Percentiles rank a stretch among this genome's conserved stretches.
Evolutionary conservation across 2,113 vertebrate genomes (phyloP).

Genomic region (Mesitornis unicolor): DNA sequence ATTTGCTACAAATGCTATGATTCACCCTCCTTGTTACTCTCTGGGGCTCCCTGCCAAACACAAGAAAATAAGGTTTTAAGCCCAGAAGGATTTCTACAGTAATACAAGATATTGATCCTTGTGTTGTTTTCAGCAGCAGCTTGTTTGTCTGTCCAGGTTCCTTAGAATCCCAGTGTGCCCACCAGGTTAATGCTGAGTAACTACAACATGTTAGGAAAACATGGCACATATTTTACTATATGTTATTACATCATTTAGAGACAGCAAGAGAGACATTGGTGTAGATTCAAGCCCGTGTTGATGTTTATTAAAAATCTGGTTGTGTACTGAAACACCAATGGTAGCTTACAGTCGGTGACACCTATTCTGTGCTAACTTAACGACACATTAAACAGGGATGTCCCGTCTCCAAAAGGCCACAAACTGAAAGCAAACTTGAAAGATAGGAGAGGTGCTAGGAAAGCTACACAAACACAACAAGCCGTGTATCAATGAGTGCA

Average conservation of each 20-base stretch:
- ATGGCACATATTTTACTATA: not conserved
- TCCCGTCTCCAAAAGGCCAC: not conserved
- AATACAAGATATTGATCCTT: conserved; percentile 69
- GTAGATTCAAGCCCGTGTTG: not conserved
- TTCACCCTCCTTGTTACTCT: conserved; percentile 57
- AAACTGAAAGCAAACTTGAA: not conserved
- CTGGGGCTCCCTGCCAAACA: conserved; percentile 63
- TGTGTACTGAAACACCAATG: not conserved
- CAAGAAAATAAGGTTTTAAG: conserved; percentile 74
- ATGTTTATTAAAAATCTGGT: not conserved
- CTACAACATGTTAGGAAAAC: conserved; percentile 48
- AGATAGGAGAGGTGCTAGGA: not conserved
- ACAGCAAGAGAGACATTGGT: not conserved
- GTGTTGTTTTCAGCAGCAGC: conserved; percentile 38
- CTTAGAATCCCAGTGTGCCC: conserved; percentile 50
- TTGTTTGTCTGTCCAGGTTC: conserved; percentile 53
- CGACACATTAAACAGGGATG: not conserved
- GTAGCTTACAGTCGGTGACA: not conserved
- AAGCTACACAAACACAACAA: not conserved
- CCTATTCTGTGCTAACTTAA: not conserved
- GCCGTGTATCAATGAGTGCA: not conserved
- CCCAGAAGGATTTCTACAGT: conserved; percentile 72
- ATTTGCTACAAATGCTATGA: conserved; percentile 57
- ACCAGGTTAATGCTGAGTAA: conserved; percentile 64
- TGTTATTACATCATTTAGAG: not conserved